Percentiles rank a stretch among this genome's conserved stretches.
These are phyloP conservation scores for Amblyornis subalaris DNA, from an alignment of 2,113 vertebrate genomes.

Conservation along the genomic window DNA sequence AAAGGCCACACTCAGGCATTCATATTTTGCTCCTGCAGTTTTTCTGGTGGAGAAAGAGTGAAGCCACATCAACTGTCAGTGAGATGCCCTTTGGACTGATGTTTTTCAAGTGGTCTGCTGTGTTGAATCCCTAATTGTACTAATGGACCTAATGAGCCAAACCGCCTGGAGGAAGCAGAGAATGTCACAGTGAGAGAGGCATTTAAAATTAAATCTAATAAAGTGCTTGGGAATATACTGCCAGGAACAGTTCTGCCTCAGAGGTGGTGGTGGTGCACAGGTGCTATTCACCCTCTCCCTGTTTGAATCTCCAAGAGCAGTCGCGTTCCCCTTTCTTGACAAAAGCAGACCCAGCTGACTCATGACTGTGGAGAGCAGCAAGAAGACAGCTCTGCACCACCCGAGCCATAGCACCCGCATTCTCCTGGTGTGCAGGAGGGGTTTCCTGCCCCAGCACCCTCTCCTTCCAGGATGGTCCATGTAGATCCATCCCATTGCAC, in stretches of 20 bases:
- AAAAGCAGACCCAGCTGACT: not conserved
- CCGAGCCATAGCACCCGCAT: fast-evolving
- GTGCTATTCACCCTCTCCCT: not conserved
- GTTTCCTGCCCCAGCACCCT: not conserved
- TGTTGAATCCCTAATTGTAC: not conserved
- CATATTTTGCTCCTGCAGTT: not conserved
- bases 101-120: constrained; percentile 26
- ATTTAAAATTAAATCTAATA: constrained; percentile 28
- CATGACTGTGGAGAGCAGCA: not conserved
- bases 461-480: not conserved
- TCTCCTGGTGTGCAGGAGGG: not conserved
- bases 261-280: not conserved
- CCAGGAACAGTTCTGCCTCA: not conserved
- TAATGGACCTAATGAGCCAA: constrained; percentile 54
- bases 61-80: not conserved
- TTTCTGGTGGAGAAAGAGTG: not conserved
- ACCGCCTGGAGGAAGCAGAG: not conserved
- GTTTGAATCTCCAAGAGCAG: not conserved
- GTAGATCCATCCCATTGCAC: not conserved
- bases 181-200: not conserved
- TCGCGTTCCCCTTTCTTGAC: not conserved
- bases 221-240: not conserved
- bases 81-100: constrained; percentile 10
- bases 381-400: not conserved
- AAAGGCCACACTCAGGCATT: not conserved